These are phyloP conservation scores for Octomys mimax DNA, from an alignment of 2,797 vertebrate genomes.

Conservation along the genomic window DNA sequence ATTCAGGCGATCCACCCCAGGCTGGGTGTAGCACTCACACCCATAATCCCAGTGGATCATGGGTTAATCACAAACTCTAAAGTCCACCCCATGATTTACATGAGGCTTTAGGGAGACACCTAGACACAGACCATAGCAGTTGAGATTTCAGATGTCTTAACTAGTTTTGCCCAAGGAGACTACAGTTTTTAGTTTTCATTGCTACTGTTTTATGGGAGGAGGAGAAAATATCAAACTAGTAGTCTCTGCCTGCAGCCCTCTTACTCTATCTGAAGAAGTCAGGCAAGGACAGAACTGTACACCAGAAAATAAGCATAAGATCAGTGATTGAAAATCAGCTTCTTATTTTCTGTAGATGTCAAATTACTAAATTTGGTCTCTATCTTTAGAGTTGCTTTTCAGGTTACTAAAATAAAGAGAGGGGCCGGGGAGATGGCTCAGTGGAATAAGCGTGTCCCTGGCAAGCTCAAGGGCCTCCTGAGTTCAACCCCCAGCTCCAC, in stretches of 20 bases:
- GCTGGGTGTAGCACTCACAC: no score
- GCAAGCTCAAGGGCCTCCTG: no score
- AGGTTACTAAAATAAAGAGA: not conserved
- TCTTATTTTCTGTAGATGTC: not conserved
- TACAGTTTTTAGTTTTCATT: not conserved
- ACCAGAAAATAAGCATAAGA: not conserved
- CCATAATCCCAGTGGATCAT: no score
- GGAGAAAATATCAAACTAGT: not conserved
- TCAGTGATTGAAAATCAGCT: not conserved
- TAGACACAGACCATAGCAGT: no score
- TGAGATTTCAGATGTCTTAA: not conserved
- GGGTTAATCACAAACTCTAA: no score
- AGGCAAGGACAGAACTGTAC: not conserved
- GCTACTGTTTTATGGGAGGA: not conserved
- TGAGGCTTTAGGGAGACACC: no score
- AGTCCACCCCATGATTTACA: no score
- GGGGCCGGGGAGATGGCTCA: no score
- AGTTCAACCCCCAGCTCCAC: no score
- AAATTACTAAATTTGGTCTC: not conserved
- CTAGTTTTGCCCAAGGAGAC: not conserved
- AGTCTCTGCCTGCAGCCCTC: not conserved
- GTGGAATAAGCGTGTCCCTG: no score
- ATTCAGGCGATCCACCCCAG: no score
- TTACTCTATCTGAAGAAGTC: conserved; percentile 3
- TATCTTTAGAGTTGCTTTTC: not conserved